Percentiles rank a stretch among this genome's conserved stretches.
These are phyloP conservation scores for Indri indri DNA, from an alignment of 2,113 vertebrate species.

Conservation along the genomic window DNA sequence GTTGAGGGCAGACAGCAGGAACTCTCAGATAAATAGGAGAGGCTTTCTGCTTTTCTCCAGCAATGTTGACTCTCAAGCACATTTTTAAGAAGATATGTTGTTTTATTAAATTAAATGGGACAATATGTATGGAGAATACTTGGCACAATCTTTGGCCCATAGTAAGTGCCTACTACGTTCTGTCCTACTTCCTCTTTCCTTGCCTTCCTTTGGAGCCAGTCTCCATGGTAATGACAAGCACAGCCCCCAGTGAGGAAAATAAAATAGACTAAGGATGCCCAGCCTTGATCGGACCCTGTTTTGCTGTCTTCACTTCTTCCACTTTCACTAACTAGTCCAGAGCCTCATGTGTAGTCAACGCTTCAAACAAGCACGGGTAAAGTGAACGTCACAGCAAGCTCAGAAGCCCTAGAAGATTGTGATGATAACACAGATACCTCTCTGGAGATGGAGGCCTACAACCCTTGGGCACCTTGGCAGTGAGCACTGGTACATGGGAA, in stretches of 20 bases:
- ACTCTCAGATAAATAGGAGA: neutral
- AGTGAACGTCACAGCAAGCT: neutral
- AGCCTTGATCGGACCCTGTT: neutral
- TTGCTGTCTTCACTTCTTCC: neutral
- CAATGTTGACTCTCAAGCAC: neutral
- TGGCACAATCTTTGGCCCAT: neutral
- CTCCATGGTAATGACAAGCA: neutral
- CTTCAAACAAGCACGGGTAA: neutral
- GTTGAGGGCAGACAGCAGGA: neutral
- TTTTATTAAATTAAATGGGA: conserved; percentile 5
- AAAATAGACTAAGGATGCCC: neutral
- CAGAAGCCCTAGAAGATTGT: neutral
- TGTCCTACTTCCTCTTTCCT: neutral
- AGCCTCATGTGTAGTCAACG: neutral
- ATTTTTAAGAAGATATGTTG: neutral
- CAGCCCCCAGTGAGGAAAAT: neutral
- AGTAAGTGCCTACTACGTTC: neutral
- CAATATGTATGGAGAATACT: neutral
- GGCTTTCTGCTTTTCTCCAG: neutral
- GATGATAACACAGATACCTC: neutral
- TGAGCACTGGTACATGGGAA: neutral
- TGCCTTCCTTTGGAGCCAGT: neutral
- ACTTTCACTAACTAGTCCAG: neutral
- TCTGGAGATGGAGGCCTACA: neutral
- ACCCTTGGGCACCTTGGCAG: neutral